These are phyloP conservation scores for Synanthedon myopaeformis DNA, from an alignment of 2,888 invertebrate genomes.

Conservation along the genomic window DNA sequence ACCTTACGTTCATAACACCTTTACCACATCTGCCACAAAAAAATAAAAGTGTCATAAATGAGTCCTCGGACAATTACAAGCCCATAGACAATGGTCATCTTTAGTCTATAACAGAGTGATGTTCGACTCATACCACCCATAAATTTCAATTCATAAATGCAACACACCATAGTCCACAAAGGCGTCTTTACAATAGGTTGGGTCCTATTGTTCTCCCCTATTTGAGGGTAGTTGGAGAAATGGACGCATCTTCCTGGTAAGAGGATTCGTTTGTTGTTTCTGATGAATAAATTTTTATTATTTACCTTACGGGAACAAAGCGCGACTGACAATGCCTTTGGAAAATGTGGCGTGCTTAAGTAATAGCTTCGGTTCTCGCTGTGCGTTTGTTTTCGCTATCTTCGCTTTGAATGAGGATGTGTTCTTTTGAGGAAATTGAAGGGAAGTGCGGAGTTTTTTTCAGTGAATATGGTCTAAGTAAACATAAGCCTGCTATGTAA, in stretches of 20 bases:
- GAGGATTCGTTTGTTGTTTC: slow-evolving; percentile 39
- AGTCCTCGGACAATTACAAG: slow-evolving; percentile 37
- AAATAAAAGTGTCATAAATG: slow-evolving; percentile 45
- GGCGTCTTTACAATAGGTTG: slow-evolving; percentile 33
- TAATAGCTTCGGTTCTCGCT: not conserved
- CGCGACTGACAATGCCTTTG: slow-evolving; percentile 16
- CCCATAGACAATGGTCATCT: slow-evolving; percentile 22
- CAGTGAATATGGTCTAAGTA: not conserved
- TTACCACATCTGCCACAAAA: slow-evolving; percentile 44
- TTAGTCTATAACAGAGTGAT: slow-evolving; percentile 7
- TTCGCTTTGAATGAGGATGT: not conserved
- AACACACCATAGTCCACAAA: slow-evolving; percentile 25
- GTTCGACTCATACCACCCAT: slow-evolving; percentile 26
- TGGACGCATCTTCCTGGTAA: slow-evolving; percentile 41
- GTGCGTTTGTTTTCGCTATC: not conserved
- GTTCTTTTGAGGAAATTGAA: not conserved
- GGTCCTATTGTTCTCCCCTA: slow-evolving; percentile 35
- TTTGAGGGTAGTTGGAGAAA: slow-evolving; percentile 35
- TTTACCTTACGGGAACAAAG: slow-evolving; percentile 27
- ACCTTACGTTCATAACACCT: slow-evolving; percentile 20
- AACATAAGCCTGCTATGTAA: not conserved
- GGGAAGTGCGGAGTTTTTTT: not conserved
- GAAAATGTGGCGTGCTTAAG: slow-evolving; percentile 5
- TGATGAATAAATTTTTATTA: slow-evolving; percentile 46
- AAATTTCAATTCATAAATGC: slow-evolving; percentile 31